A percentile compares a stretch with the other conserved stretches of the same genome.
phyloP scores from a whole-genome alignment of 2,888 invertebrate species.

The Lacanobia wlatinum region DNA sequence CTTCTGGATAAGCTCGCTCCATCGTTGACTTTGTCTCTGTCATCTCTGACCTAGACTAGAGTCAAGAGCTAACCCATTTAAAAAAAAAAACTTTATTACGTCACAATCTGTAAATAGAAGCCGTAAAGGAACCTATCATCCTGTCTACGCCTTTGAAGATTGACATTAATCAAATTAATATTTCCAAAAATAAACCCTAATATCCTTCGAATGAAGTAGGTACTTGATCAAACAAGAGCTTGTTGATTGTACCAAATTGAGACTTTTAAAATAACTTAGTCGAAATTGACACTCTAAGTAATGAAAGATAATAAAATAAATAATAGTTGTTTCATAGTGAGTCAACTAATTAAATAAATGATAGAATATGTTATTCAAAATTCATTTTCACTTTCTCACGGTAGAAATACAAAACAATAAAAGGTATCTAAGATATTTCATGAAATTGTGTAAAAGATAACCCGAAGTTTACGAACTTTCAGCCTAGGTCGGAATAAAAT shows the following conservation, averaged over 20 bases:
- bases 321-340: background rate
- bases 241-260: background rate
- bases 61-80: too few species aligned
- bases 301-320: background rate
- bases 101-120: background rate
- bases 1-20: too few species aligned
- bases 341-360: conserved; percentile 4
- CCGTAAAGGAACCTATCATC: background rate
- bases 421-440: conserved; percentile 18
- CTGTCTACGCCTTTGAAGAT: background rate
- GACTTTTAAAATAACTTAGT: background rate
- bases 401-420: conserved; percentile 23
- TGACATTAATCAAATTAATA: background rate
- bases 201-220: background rate
- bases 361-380: conserved; percentile 7
- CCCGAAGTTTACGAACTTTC: conserved; percentile 17
- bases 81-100: too few species aligned
- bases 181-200: background rate
- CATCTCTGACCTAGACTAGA: too few species aligned
- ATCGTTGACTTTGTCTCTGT: too few species aligned
- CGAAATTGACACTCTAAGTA: background rate
- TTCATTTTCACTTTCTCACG: background rate
- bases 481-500: conserved; percentile 27
- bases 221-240: background rate
- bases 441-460: conserved; percentile 31